These are phyloP conservation scores for Rhopilema esculentum DNA, from an alignment of 30 jellyfish, hydroid and myxozoan genomes.

Conservation along the genomic window DNA sequence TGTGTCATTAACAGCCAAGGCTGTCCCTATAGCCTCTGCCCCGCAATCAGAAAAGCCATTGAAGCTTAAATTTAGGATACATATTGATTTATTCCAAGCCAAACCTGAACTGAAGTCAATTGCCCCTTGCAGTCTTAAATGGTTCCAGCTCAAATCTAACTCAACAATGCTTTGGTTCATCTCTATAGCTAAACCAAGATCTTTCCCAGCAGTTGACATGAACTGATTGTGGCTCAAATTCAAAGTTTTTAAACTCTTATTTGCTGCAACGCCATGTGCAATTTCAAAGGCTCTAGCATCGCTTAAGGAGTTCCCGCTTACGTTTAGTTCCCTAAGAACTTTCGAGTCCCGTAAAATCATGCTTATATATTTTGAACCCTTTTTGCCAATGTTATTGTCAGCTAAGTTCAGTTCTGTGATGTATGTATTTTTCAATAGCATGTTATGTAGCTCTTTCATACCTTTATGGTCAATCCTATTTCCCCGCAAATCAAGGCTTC, in stretches of 20 bases:
- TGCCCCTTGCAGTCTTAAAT: constrained; percentile 66
- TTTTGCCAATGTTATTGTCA: constrained; percentile 42
- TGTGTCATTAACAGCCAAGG: constrained; percentile 29
- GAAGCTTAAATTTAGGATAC: constrained; percentile 43
- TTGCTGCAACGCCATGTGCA: constrained; percentile 40
- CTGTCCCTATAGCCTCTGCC: constrained; percentile 68
- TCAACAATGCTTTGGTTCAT: constrained; percentile 30
- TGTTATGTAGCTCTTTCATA: constrained; percentile 1
- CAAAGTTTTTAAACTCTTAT: constrained; percentile 9
- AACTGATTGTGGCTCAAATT: constrained; percentile 61
- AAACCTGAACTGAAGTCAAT: constrained; percentile 51
- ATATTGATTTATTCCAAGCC: constrained; percentile 34
- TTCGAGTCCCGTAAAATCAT: constrained; percentile 13
- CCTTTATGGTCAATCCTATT: constrained; percentile 32
- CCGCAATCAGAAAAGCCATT: constrained; percentile 79
- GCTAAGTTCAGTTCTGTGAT: constrained; percentile 59
- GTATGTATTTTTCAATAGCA: constrained; percentile 37
- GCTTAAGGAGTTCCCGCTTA: constrained; percentile 50
- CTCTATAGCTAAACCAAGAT: constrained; percentile 43
- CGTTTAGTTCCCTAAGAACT: constrained; percentile 15
- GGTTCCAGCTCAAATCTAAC: constrained; percentile 81
- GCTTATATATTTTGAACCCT: constrained; percentile 34
- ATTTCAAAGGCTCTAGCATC: constrained; percentile 40
- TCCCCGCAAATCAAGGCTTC: constrained; percentile 43
- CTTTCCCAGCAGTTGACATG: constrained; percentile 54